phyloP scores from a whole-genome alignment of 2,888 invertebrate species.

The Polietes domitor region DNA sequence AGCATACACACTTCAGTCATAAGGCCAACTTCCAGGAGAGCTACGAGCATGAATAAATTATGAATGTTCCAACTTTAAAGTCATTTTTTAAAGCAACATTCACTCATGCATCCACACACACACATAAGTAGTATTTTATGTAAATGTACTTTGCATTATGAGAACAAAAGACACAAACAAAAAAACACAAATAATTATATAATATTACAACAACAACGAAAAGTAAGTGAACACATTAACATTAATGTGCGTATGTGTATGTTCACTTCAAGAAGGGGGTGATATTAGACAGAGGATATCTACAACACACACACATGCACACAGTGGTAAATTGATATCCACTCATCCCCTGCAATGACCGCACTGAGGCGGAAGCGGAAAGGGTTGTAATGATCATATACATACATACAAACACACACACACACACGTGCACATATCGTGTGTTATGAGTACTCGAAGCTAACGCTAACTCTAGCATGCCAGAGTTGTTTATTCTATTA shows the following conservation, averaged over 20 bases:
- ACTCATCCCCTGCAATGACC: neutral
- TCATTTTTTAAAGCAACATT: neutral
- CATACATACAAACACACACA: neutral
- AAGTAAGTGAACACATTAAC: constrained; percentile 5
- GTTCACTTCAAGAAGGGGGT: neutral
- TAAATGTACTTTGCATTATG: constrained; percentile 29
- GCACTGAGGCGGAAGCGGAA: neutral
- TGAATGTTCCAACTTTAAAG: neutral
- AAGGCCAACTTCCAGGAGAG: neutral
- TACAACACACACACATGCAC: neutral
- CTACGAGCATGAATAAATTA: constrained; percentile 3
- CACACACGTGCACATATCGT: too few relatives aligned
- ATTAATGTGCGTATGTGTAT: neutral
- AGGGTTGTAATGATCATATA: neutral
- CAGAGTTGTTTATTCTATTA: constrained; percentile 36
- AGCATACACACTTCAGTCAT: neutral
- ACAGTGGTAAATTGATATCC: constrained; percentile 14
- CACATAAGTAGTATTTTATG: constrained; percentile 25
- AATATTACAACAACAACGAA: constrained; percentile 12
- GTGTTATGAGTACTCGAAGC: constrained; percentile 8
- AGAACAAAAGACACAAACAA: constrained; percentile 10
- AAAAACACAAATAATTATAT: constrained; percentile 30
- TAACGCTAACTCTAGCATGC: constrained; percentile 33
- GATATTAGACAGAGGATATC: constrained; percentile 5
- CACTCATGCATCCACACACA: neutral